phyloP scores from a whole-genome alignment of 2,888 invertebrate genomes.

The Dusona sp. region DNA sequence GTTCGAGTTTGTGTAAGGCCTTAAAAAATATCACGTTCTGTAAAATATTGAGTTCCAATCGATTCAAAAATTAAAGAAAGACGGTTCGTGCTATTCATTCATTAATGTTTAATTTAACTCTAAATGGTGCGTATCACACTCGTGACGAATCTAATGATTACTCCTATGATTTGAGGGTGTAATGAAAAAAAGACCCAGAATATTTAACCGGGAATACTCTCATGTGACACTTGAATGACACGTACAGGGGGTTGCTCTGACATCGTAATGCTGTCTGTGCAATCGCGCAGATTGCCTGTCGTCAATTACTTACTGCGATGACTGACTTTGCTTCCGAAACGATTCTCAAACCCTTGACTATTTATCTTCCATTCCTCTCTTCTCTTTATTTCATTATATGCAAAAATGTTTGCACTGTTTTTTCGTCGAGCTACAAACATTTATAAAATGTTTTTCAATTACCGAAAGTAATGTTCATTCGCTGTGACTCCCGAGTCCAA shows the following conservation, averaged over 20 bases:
- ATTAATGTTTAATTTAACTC: background rate
- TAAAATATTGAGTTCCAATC: too few species aligned
- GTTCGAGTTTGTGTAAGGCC: too few species aligned
- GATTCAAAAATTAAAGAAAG: too few species aligned
- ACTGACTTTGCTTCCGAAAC: conserved; percentile 35
- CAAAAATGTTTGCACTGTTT: background rate
- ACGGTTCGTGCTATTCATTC: too few species aligned
- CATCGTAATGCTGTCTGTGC: conserved; percentile 77
- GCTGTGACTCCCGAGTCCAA: background rate
- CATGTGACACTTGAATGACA: conserved; percentile 82
- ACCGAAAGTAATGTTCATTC: background rate
- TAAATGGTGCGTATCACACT: background rate
- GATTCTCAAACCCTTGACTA: conserved; percentile 6
- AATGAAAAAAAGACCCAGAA: conserved; percentile 5
- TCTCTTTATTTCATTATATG: too few species aligned
- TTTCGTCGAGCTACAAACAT: background rate
- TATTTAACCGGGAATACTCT: conserved; percentile 59
- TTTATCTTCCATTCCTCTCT: background rate
- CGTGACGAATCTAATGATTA: background rate
- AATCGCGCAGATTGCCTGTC: conserved; percentile 75
- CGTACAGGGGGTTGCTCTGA: conserved; percentile 80
- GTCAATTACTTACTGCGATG: conserved; percentile 77
- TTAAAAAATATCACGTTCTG: too few species aligned
- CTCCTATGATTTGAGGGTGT: conserved; percentile 22
- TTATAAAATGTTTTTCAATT: background rate